Base-by-base conservation (phyloP, 2,797 vertebrate genomes). In the Aldrovandia affinis region DNA sequence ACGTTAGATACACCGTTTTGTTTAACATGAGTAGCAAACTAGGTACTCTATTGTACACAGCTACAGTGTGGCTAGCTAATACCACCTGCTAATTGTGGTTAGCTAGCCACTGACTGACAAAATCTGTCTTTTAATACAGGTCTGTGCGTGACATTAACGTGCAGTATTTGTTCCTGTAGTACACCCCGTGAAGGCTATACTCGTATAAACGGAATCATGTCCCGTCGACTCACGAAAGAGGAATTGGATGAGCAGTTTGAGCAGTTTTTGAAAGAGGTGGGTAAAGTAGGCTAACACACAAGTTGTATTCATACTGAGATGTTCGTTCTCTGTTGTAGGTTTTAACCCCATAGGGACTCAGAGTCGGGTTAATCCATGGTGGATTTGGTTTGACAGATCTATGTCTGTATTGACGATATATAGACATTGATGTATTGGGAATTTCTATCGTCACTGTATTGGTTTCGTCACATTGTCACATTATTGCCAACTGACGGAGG, bases 211-310 rank as follows among this genome's bases (percentile, higher is more conserved):
- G 63, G 70, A 86, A 87, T 78, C 7, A 99, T 99, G 98, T 92
- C 96, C 90, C 91, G 86, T 81, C 93, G 84, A 80, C 89, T 94
- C 90, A 96, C 95, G 54, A 95, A 96, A 88, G 94, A 97, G 88
- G 96, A 98, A 83, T 85, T 98, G 89, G 98, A 99, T 89, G 94
- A 97, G 85, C 96, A 98, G 89, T 99, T 99, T 93, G 97, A 99
- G 89, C 94, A 96, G 89, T 99, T 98, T 89, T 89, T 99, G 91
- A 97, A 97, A 89, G 98, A 99, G 97, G 98, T 99, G 95, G 83
- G 85, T 85, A n/a, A 65, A n/a, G n/a, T n/a, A n/a, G n/a, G n/a
- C n/a, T n/a, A n/a, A n/a, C n/a, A n/a, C n/a, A n/a, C n/a, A n/a
- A n/a, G 59, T 63, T n/a, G 25, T 9, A 63, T n/a, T 63, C n/a